phyloP scores from a whole-genome alignment of 2,113 vertebrate species.

The Erythrocercus mccallii region DNA sequence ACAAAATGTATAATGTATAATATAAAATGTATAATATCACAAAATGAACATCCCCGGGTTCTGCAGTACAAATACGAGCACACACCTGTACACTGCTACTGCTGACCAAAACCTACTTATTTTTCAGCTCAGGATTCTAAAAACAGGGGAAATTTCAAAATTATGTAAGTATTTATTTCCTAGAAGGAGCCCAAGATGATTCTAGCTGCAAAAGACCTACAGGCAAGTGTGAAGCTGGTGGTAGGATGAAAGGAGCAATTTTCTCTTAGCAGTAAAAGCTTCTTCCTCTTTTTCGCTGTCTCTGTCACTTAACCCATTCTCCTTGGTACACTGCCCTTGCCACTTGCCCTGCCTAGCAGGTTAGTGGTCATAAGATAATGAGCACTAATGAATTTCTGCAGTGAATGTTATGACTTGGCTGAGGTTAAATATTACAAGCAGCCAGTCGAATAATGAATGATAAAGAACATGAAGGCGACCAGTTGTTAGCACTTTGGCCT shows the following conservation, averaged over 20 bases:
- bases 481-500: background rate
- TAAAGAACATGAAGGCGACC: background rate
- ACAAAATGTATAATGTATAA: too few relatives aligned
- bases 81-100: background rate
- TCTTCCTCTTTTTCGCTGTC: background rate
- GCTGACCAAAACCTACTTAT: background rate
- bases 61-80: background rate
- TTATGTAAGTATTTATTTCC: background rate
- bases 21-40: too few relatives aligned
- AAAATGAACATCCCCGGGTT: background rate
- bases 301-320: background rate
- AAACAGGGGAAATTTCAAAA: background rate
- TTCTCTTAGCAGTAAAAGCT: background rate
- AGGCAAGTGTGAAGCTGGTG: background rate
- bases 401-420: background rate
- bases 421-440: conserved; percentile 22
- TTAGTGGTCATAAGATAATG: background rate
- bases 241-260: background rate
- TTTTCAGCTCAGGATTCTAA: background rate
- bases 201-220: background rate
- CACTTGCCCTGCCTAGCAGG: background rate
- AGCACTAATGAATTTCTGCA: conserved; percentile 9
- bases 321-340: background rate
- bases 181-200: background rate
- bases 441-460: conserved; percentile 5